Evolutionary conservation across 1,140 invertebrate species (phyloP).

Genomic region (Uloborus diversus): DNA sequence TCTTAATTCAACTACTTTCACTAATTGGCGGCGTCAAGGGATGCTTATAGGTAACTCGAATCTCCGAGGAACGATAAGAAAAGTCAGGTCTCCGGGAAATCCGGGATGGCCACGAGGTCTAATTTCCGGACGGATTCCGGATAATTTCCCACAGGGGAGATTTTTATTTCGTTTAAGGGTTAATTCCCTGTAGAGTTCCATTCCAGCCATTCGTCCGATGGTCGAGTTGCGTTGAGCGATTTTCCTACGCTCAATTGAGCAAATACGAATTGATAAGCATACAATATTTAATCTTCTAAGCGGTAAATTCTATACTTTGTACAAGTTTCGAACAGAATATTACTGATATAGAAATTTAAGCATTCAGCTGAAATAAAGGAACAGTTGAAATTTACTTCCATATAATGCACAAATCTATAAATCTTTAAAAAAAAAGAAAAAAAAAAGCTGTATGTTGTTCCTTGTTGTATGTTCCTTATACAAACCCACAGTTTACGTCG

Average conservation of each 20-base stretch:
- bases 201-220: too few species aligned
- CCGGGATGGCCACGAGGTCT: background rate
- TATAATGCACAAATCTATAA: too few species aligned
- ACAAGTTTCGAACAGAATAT: too few species aligned
- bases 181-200: background rate
- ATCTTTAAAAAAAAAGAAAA: too few species aligned
- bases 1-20: constrained; percentile 13
- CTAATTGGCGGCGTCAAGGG: constrained; percentile 10
- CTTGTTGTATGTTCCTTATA: too few species aligned
- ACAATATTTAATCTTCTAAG: background rate
- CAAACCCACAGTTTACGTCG: too few species aligned
- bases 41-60: background rate
- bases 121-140: constrained; percentile 32
- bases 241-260: too few species aligned
- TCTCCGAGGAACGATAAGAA: background rate
- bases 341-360: too few species aligned
- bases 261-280: background rate
- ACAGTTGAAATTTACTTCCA: too few species aligned
- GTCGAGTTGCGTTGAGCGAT: too few species aligned
- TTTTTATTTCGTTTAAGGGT: background rate
- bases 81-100: constrained; percentile 17
- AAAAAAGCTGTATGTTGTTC: too few species aligned
- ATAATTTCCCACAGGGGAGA: constrained; percentile 23
- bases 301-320: background rate
- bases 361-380: too few species aligned